Evolutionary conservation across 2,888 invertebrate genomes (phyloP).

Genomic region (Trachelus iudaicus): DNA sequence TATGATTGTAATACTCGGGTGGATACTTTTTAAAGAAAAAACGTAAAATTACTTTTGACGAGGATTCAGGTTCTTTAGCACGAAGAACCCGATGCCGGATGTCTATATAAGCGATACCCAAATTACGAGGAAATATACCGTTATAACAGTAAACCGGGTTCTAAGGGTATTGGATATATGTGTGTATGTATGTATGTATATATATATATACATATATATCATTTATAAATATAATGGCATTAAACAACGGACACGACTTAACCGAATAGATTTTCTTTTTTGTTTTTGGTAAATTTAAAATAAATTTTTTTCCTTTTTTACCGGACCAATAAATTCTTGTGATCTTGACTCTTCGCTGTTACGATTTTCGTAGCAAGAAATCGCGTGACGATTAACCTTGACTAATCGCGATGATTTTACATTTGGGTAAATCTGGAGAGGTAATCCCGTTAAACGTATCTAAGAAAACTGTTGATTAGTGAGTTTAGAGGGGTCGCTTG

Average conservation of each 20-base stretch:
- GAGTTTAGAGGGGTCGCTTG: not conserved
- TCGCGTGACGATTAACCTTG: not conserved
- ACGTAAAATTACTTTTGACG: not conserved
- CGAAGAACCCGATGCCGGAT: conserved; percentile 34
- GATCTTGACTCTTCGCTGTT: conserved; percentile 3
- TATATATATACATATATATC: too few species aligned
- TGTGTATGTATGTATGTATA: not conserved
- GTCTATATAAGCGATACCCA: conserved; percentile 47
- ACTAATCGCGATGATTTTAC: not conserved
- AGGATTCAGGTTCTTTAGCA: not conserved
- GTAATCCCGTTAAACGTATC: not conserved
- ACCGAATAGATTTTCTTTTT: not conserved
- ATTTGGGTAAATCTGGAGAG: not conserved
- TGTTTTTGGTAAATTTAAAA: not conserved
- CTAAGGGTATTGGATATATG: not conserved
- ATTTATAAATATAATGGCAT: not conserved
- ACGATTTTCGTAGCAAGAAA: not conserved
- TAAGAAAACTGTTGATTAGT: not conserved
- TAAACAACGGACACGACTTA: not conserved
- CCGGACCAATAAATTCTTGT: conserved; percentile 16
- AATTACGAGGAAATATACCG: conserved; percentile 55
- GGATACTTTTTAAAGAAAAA: not conserved
- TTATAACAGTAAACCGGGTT: conserved; percentile 41
- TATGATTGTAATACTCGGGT: not conserved
- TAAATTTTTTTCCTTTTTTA: conserved; percentile 2